Evolutionary conservation across 1,140 invertebrate species (phyloP), one percentile per base, ranked within the genome.

Genomic region (Aphis craccivora): DNA sequence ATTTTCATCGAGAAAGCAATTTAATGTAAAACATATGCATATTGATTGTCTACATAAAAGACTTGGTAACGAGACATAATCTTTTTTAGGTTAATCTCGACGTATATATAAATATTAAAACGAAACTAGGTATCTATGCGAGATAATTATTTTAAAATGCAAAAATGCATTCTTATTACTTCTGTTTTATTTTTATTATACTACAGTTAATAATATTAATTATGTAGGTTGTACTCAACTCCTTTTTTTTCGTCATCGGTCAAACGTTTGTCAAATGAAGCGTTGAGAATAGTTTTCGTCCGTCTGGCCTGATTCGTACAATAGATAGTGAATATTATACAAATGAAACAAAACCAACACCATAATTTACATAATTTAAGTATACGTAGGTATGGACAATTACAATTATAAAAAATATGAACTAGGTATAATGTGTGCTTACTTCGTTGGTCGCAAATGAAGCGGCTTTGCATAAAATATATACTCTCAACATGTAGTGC

Each of bases 361-460:
- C 22, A 4, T 30, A n/a, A 4, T 35, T 1, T 23, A 0, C 23
- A 84, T 84, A 25, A 84, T 37, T 35, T 81, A 35, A 6, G 7
- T 43, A 81, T 81, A 60, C 22, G 5, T 53, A 23, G 4, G 3
- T 76, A 11, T 76, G 0, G n/a, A 60, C 20, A 76, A 76, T 18
- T 76, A 76, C 18, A n/a, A 76, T 35, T n/a, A 67, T 60, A 60
- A 2, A 60, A 2, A 30, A 30, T 30, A 60, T 30, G 23, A 67
- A n/a, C 14, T 35, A n/a, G n/a, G n/a, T n/a, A 11, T 43, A 25
- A 84, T 8, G 83, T 43, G 22, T 30, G 30, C 51, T 48, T 89
- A 94, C 93, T 76, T 94, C 93, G 91, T 43, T 76, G 51, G 91
- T 40, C 18, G 86, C 93, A 18, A 92, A 35, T 35, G 93, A 76